Evolutionary conservation across 2,888 invertebrate species (phyloP).

Genomic region (Eupeodes luniger): DNA sequence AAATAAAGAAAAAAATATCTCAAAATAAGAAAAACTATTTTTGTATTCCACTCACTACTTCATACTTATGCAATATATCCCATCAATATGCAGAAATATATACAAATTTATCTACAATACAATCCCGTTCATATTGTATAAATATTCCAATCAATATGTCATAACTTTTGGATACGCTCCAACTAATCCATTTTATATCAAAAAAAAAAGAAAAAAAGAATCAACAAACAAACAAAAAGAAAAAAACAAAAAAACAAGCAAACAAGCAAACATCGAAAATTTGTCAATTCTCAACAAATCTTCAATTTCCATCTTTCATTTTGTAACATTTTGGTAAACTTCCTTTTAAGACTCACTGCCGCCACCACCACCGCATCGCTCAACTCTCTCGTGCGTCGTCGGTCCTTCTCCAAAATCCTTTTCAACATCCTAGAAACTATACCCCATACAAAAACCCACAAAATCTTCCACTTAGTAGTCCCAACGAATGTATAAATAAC

Average conservation of each 20-base stretch:
- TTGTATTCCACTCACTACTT: too few species aligned
- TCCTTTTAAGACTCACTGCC: conserved; percentile 43
- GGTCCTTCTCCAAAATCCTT: conserved; percentile 28
- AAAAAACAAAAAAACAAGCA: background rate
- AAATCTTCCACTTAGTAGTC: conserved; percentile 61
- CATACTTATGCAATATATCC: too few species aligned
- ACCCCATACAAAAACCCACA: conserved; percentile 21
- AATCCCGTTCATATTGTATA: background rate
- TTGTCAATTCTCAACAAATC: conserved; percentile 65
- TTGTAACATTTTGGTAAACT: conserved; percentile 27
- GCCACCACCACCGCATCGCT: background rate
- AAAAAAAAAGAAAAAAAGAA: conserved; percentile 10
- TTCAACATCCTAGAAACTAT: conserved; percentile 10
- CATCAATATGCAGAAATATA: background rate
- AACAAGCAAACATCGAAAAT: conserved; percentile 40
- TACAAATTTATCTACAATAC: background rate
- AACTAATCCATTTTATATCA: conserved; percentile 32
- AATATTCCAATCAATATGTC: conserved; percentile 12
- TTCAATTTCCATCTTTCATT: conserved; percentile 56
- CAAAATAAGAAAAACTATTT: too few species aligned
- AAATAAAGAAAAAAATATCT: too few species aligned
- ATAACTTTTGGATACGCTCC: conserved; percentile 25
- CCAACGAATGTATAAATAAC: background rate
- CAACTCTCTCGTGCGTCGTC: background rate
- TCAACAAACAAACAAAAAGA: background rate